Base-by-base conservation (phyloP, 2,797 vertebrate genomes). In the Cryptoprocta ferox region DNA sequence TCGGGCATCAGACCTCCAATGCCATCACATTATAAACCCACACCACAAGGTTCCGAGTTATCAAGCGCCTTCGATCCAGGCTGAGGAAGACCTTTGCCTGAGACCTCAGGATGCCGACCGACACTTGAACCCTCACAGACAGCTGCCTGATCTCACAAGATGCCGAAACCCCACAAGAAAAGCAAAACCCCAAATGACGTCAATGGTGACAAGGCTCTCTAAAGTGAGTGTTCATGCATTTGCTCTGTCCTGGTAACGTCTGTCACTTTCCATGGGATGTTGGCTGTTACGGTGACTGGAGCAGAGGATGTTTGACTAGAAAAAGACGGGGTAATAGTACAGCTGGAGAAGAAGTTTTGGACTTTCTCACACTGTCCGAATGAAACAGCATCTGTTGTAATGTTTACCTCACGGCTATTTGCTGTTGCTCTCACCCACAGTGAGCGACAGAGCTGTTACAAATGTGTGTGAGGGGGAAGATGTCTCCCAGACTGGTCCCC, bases 21-120 rank as follows among this genome's bases (percentile, higher is more conserved):
- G 21, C 35, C 30, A 48, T 32, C 94, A 76, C 71, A 28, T 26
- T 1, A 63, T 16, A 68, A 68, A n/a, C 28, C n/a, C 15, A 35
- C 1, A 8, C 2, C 48, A 6, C 24, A 2, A 12, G 35, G 19
- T 42, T 48, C 35, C 0, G 4, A 32, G 48, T 21, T 28, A 19
- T 12, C 19, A 19, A 37, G 85, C 61, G 15, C 8, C 18, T 14
- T 3, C 28, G 6, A 28, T 24, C 11, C 10, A 19, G 37, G 1
- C 30, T 5, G 32, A 48, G 19, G 26, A 39, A 45, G 53, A 18
- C 48, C 63, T 80, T 24, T 11, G 78, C 45, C 45, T 30, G 71
- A 71, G 39, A 73, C 14, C 6, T 24, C 5, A 6, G 26, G 65
- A 21, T 12, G 59, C 7, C 16, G 3, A 18, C 21, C 1, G 26